Conservation (phyloP, 2,797 vertebrate species). For the Alectoris magna region DNA sequence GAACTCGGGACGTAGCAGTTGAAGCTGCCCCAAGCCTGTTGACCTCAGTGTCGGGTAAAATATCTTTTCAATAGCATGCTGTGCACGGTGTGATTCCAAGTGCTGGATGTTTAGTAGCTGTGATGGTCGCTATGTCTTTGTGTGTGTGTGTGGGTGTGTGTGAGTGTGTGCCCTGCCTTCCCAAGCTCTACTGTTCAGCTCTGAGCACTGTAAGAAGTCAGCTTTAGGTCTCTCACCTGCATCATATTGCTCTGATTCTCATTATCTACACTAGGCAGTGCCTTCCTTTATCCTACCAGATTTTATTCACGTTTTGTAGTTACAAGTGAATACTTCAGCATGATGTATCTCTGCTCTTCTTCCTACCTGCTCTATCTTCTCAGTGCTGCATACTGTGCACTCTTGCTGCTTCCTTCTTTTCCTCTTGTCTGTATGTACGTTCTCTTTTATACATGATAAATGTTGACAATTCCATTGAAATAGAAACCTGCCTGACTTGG, state of each 20-base stretch:
- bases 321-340: background rate
- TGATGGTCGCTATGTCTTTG: background rate
- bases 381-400: background rate
- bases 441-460: background rate
- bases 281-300: background rate
- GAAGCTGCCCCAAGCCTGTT: background rate
- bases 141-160: background rate
- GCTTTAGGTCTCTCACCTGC: background rate
- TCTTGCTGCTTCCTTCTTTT: background rate
- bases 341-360: background rate
- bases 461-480: conserved; percentile 20
- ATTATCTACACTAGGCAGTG: background rate
- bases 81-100: background rate
- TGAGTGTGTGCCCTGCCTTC: background rate
- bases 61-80: background rate
- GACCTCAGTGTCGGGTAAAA: background rate
- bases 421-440: background rate
- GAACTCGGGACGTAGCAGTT: background rate
- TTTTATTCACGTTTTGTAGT: background rate
- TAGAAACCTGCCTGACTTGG: background rate
- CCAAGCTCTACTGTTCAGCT: background rate
- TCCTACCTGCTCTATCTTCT: background rate
- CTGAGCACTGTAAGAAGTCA: background rate
- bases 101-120: background rate
- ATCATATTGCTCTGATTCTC: background rate